Percentiles rank a stretch among this genome's conserved stretches.
Conservation (phyloP, 2,888 invertebrate genomes). For the Dryococelus australis region DNA sequence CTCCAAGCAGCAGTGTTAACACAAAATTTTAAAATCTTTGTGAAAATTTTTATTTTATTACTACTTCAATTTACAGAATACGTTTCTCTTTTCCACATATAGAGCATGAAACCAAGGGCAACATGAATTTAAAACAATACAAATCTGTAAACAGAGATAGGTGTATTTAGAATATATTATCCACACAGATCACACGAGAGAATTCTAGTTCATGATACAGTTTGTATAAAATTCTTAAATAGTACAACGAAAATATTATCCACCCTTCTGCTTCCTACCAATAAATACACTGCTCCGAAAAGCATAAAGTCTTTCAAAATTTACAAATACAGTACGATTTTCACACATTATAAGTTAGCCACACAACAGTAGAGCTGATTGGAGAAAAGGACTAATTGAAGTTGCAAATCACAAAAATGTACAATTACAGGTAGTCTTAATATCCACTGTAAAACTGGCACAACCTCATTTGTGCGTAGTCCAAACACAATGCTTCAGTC, state of each 20-base stretch:
- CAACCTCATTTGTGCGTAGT: not conserved
- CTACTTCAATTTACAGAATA: not conserved
- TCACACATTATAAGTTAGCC: not conserved
- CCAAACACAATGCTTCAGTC: slow-evolving; percentile 8
- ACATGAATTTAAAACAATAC: not conserved
- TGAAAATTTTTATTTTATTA: not conserved
- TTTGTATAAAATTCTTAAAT: slow-evolving; percentile 3
- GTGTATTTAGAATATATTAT: not conserved
- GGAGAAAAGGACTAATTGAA: not conserved
- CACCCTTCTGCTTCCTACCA: not conserved
- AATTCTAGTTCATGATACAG: not conserved
- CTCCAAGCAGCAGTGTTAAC: too few species aligned
- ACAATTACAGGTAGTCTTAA: not conserved
- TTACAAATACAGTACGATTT: not conserved
- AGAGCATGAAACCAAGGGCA: not conserved
- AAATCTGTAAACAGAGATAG: not conserved
- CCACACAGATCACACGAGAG: not conserved
- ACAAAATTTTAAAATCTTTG: too few species aligned
- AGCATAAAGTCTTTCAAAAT: not conserved
- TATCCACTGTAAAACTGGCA: not conserved
- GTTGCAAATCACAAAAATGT: not conserved
- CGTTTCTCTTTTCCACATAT: not conserved
- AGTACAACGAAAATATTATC: slow-evolving; percentile 7
- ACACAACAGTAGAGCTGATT: not conserved
- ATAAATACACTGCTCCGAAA: not conserved